Base-by-base conservation (phyloP, 2,797 vertebrate species). In the Pachyuromys duprasi region DNA sequence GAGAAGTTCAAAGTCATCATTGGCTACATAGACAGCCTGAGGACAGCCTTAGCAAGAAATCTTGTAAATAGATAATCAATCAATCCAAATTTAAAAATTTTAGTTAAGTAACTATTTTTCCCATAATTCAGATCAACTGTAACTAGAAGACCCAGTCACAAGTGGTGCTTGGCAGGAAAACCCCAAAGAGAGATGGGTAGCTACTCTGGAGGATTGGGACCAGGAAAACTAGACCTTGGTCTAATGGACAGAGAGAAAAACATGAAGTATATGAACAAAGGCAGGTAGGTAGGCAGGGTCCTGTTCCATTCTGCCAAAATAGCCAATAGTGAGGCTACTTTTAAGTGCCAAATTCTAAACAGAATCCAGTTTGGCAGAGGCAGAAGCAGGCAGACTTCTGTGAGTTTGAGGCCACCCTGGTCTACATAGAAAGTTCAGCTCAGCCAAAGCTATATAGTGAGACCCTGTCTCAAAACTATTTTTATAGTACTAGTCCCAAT, bases 231-330 rank as follows among this genome's bases (percentile, higher is more conserved):
- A 8, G 8, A 18, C 24, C 26, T 14, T 36, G 14, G 20, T 28
- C 53, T 76, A 55, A 57, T 6, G 9, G 39, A 17, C 39, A 83
- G 5, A 31, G 24, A 2, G 18, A 3, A 42, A 42, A n/a, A 76
- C 26, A 55, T 1, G n/a, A 15, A 4, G 15, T 45, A 5, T 2
- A 0, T 17, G 28, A 88, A n/a, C 39, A 53, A 49, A 49, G 49
- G 49, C 49, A 70, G 15, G 39, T 15, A 4, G 8, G 24, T 0
- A 17, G 12, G 11, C 0, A 53, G 31, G 0, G 0, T 12, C 74
- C 18, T 3, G 26, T 53, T 81, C 65, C 72, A 84, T 82, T 91
- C 70, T n/a, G 17, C 33, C 18, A 7, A 18, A 42, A 36, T 11
- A 55, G 39, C 33, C 70, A 80, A 79, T 15, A 78, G 31, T 33